Percentiles rank a stretch among this genome's conserved stretches.
Conservation (phyloP, 2,888 invertebrate genomes). For the Aphodius granarius region DNA sequence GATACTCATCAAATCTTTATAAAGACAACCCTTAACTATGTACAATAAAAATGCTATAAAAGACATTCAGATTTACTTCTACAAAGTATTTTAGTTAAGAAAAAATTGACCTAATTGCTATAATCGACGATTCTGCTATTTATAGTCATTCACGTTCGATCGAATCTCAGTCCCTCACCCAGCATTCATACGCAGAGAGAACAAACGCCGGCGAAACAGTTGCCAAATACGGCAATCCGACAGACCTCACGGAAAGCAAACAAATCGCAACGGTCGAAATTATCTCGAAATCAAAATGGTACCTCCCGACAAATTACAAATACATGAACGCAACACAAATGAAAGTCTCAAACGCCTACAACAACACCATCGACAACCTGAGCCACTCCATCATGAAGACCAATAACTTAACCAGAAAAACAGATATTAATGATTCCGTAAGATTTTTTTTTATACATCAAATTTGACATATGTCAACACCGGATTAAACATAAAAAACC, state of each 20-base stretch:
- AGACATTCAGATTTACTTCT: too few relatives aligned
- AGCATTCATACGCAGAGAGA: constrained; percentile 32
- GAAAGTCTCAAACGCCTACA: constrained; percentile 47
- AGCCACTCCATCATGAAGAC: constrained; percentile 44
- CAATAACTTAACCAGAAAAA: constrained; percentile 41
- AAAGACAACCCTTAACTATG: too few relatives aligned
- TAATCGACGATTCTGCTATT: too few relatives aligned
- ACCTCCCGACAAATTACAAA: constrained; percentile 6
- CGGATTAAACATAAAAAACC: neutral
- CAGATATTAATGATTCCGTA: constrained; percentile 24
- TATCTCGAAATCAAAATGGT: constrained; percentile 14
- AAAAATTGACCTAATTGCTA: too few relatives aligned
- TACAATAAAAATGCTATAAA: too few relatives aligned
- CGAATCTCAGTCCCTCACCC: neutral
- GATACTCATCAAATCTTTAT: too few relatives aligned
- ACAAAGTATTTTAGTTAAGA: too few relatives aligned
- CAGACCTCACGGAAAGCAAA: neutral
- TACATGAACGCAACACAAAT: constrained; percentile 16
- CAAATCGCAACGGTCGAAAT: constrained; percentile 9
- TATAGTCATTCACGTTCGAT: neutral
- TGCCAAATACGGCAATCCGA: constrained; percentile 36
- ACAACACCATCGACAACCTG: constrained; percentile 50
- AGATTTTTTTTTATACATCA: constrained; percentile 11
- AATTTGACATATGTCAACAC: neutral
- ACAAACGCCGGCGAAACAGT: constrained; percentile 65